Base-by-base conservation (phyloP, 1,140 invertebrate genomes). In the Pararge aegeria region DNA sequence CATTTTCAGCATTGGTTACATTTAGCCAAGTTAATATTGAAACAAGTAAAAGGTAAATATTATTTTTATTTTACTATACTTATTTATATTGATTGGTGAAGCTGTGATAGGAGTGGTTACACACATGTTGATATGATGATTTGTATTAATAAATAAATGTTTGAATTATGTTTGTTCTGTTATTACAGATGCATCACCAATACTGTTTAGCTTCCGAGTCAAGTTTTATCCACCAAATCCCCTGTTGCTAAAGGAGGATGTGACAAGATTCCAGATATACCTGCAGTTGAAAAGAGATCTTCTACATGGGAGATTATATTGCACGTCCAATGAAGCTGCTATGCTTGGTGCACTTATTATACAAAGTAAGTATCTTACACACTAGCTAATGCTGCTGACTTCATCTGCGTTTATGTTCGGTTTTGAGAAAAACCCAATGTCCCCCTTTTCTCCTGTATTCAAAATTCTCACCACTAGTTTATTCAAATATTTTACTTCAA, bases 151-250 rank as follows among this genome's bases (percentile, higher is more conserved):
- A n/a, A n/a, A n/a, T 10, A 30, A 30, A 30, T 30, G 29, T 30
- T 30, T 30, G 5, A 40, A 15, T 40, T 15, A 16, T 40, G n/a
- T 13, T 21, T 42, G 15, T 55, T 49, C 29, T n/a, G 40, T 24
- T 24, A 52, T 54, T 90, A 46, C 90, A 96, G 96, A 97, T 87
- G 92, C 96, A 78, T 94, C 95, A 70, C 95, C 96, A 51, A 95
- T 97, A 73, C 81, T 97, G 21, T 97, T 98, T 83, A 97, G 96
- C 79, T 96, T 98, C 85, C 94, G 97, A 49, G 95, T 98, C 34
- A 98, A 98, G 89, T 98, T 97, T 83, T 98, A 98, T 84, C 97
- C 97, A 6, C 95, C 96, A 21, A 96, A 98, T 92, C 96, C 97
- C 37, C 76, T 92, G 68, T 70, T 93, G 19, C 87, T 97, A 64